phyloP scores from a whole-genome alignment of 2,113 vertebrate genomes.

The Varanus komodoensis region DNA sequence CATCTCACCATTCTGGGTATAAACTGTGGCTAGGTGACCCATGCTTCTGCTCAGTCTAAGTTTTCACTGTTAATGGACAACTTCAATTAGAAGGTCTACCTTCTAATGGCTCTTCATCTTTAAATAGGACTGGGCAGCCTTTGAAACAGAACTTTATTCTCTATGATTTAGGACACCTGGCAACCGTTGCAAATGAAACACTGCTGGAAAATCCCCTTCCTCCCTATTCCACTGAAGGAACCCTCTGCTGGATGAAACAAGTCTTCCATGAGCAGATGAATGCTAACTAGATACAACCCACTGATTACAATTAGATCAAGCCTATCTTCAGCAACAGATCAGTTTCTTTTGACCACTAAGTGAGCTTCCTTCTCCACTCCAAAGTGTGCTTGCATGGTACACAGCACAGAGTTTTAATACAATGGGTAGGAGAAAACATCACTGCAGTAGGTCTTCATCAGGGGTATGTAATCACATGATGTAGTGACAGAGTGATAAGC shows the following conservation, averaged over 20 bases:
- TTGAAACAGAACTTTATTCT: too few species aligned
- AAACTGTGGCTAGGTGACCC: too few species aligned
- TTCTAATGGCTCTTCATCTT: too few species aligned
- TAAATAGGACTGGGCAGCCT: too few species aligned
- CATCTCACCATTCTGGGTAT: too few species aligned
- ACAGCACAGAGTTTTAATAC: neutral
- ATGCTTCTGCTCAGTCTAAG: too few species aligned
- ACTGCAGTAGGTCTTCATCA: neutral
- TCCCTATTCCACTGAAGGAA: neutral
- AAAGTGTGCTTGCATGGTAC: neutral
- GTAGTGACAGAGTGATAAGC: neutral
- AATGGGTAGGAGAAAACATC: neutral
- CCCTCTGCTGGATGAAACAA: neutral
- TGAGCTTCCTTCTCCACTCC: neutral
- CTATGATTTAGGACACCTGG: too few species aligned
- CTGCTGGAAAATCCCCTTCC: neutral
- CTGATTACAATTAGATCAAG: neutral
- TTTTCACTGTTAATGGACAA: too few species aligned
- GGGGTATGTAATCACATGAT: too few species aligned
- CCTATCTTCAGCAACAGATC: neutral
- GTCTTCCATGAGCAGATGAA: neutral
- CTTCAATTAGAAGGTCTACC: too few species aligned
- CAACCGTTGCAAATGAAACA: neutral
- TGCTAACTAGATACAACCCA: neutral
- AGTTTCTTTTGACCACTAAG: neutral